These are phyloP conservation scores for Poicephalus meyeri DNA, from an alignment of 2,113 vertebrate species.

Conservation along the genomic window DNA sequence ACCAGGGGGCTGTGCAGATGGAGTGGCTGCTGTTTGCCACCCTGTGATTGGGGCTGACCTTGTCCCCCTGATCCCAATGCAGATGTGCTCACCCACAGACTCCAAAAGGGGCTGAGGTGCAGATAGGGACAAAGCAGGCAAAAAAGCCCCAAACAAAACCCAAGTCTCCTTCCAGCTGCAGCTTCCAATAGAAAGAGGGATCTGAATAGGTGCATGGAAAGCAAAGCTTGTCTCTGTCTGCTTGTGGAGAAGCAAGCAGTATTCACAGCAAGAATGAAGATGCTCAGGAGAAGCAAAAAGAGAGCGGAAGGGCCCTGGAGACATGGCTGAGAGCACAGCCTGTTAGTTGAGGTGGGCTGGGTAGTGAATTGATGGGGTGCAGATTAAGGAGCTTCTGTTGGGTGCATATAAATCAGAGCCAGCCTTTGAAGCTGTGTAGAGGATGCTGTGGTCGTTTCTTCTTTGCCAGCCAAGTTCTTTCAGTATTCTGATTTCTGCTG, in stretches of 20 bases:
- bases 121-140: not conserved
- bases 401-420: not conserved
- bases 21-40: not conserved
- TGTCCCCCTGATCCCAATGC: not conserved
- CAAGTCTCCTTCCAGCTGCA: not conserved
- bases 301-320: not conserved
- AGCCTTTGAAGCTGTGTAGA: slow-evolving; percentile 8
- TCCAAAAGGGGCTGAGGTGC: not conserved
- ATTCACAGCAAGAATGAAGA: not conserved
- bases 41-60: not conserved
- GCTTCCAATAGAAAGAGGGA: not conserved
- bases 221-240: not conserved
- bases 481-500: not conserved
- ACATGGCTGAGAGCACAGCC: not conserved
- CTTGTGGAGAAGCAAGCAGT: not conserved
- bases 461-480: not conserved
- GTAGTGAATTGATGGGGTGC: not conserved
- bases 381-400: slow-evolving; percentile 2
- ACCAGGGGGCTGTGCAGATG: slow-evolving; percentile 17
- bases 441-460: not conserved
- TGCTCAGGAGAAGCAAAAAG: not conserved
- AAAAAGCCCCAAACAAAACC: not conserved
- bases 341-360: not conserved
- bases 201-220: not conserved
- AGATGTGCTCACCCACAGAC: not conserved